These are phyloP conservation scores for Oreochromis grahami DNA, from an alignment of 2,797 vertebrate genomes.

Conservation along the genomic window DNA sequence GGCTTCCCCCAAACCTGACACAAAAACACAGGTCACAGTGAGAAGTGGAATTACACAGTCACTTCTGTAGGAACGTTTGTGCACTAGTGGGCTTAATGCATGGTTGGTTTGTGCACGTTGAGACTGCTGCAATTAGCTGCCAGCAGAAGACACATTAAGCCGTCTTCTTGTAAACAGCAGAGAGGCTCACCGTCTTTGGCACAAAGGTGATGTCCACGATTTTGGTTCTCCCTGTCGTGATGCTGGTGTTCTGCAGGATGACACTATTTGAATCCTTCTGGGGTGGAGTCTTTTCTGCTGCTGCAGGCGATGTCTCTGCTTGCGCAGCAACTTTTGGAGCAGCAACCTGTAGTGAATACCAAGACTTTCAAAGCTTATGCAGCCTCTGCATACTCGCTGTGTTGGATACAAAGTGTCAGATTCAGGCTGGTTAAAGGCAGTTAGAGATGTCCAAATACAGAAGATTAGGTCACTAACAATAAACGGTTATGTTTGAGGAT, in stretches of 20 bases:
- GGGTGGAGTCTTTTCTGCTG: slow-evolving; percentile 4
- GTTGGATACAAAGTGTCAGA: neutral
- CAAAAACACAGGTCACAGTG: neutral
- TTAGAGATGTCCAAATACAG: neutral
- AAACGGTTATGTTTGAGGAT: neutral
- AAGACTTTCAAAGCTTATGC: neutral
- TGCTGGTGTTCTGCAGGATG: slow-evolving; percentile 75
- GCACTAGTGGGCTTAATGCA: neutral
- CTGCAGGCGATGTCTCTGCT: slow-evolving; percentile 8
- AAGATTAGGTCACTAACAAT: neutral
- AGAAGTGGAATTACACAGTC: neutral
- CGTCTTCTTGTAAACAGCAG: neutral
- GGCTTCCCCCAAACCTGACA: slow-evolving; percentile 84
- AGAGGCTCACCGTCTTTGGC: slow-evolving; percentile 79
- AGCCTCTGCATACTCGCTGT: neutral
- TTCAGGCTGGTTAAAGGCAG: neutral
- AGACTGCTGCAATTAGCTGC: neutral
- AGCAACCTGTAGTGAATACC: slow-evolving; percentile 21
- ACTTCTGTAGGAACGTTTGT: neutral
- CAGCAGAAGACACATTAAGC: neutral
- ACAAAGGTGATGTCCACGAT: slow-evolving; percentile 81
- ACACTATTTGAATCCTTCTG: slow-evolving; percentile 62
- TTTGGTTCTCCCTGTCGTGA: slow-evolving; percentile 73
- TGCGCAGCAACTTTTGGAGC: neutral
- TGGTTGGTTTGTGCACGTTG: neutral